These are phyloP conservation scores for Peromyscus nudipes DNA, from an alignment of 2,797 vertebrate genomes.

Conservation along the genomic window DNA sequence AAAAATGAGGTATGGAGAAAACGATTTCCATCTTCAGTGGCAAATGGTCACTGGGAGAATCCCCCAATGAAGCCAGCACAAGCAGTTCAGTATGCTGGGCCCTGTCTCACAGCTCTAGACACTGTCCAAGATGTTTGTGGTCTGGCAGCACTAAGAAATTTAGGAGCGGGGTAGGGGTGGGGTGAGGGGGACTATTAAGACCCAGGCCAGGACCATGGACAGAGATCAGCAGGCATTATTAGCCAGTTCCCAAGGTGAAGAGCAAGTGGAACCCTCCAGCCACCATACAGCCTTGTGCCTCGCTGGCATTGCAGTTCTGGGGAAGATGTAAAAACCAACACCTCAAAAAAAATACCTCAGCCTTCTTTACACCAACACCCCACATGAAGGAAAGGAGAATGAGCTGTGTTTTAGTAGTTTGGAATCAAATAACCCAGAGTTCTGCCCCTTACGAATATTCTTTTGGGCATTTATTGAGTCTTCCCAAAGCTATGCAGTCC, in stretches of 20 bases:
- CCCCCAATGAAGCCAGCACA: neutral
- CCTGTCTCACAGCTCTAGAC: neutral
- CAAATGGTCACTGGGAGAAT: neutral
- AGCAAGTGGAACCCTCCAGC: neutral
- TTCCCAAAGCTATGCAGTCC: slow-evolving; percentile 35
- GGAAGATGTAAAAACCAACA: slow-evolving; percentile 39
- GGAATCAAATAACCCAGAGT: slow-evolving; percentile 38
- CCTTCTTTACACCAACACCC: neutral
- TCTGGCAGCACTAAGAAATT: neutral
- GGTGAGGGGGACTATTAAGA: neutral
- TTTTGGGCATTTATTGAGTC: slow-evolving; percentile 9
- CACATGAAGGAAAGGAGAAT: slow-evolving; percentile 22
- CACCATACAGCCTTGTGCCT: neutral
- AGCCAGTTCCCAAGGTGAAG: slow-evolving; percentile 7
- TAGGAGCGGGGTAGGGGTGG: neutral
- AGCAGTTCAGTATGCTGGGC: neutral
- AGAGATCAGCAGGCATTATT: slow-evolving; percentile 55
- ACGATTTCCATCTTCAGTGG: slow-evolving; percentile 49
- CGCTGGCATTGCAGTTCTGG: neutral
- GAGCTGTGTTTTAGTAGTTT: slow-evolving; percentile 1
- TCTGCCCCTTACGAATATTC: slow-evolving; percentile 21
- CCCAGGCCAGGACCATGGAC: slow-evolving; percentile 78
- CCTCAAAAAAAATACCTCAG: neutral
- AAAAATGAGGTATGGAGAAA: slow-evolving; percentile 32
- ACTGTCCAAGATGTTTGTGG: neutral